These are phyloP conservation scores for Oxycera nigricornis DNA, from an alignment of 2,888 invertebrate genomes.

Conservation along the genomic window DNA sequence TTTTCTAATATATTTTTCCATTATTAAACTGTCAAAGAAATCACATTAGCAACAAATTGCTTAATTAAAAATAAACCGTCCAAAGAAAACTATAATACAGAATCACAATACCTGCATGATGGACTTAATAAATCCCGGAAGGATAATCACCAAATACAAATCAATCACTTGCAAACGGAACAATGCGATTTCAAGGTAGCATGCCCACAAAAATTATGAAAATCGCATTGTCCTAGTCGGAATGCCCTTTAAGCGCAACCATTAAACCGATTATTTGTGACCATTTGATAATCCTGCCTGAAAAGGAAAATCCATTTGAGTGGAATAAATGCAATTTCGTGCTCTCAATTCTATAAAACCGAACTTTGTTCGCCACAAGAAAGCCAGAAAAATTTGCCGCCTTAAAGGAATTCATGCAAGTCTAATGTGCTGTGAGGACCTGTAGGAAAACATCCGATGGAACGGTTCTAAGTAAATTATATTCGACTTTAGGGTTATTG, in stretches of 20 bases:
- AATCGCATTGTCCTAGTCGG: constrained; percentile 28
- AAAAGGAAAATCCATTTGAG: constrained; percentile 21
- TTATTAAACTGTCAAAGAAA: no score
- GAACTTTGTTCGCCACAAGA: not conserved
- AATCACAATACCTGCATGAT: not conserved
- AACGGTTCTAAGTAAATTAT: not conserved
- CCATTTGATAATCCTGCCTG: constrained; percentile 18
- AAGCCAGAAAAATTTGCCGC: not conserved
- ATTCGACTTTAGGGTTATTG: not conserved
- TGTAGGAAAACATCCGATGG: not conserved
- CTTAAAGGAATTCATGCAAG: not conserved
- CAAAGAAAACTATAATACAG: no score
- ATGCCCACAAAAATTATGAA: constrained; percentile 26
- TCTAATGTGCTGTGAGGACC: not conserved
- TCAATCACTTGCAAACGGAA: constrained; percentile 24
- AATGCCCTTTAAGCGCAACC: not conserved
- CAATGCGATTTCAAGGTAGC: constrained; percentile 22
- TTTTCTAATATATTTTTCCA: no score
- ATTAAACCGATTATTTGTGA: constrained; percentile 6
- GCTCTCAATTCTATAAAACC: constrained; percentile 25
- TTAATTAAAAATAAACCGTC: no score
- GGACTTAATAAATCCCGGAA: constrained; percentile 14
- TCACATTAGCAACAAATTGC: no score
- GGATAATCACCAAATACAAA: constrained; percentile 25
- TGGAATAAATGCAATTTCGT: constrained; percentile 36